Conservation (phyloP, 2,888 invertebrate species). For the Megalurothrips usitatus region DNA sequence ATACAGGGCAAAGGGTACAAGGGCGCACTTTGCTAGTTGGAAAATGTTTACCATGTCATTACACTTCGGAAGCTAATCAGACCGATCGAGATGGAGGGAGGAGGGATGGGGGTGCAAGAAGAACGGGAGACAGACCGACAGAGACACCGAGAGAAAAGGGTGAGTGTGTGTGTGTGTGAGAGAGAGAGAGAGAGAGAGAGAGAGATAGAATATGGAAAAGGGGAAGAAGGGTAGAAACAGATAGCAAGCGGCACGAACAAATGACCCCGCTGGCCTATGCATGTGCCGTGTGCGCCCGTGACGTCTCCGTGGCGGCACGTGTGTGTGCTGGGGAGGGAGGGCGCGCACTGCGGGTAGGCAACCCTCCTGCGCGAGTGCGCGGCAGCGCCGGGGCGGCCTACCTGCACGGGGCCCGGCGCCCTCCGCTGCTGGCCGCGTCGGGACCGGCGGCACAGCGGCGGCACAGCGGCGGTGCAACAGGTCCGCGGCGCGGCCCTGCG, state of each 20-base stretch:
- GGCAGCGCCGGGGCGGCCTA: too few species aligned
- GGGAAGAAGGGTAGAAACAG: neutral
- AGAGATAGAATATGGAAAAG: neutral
- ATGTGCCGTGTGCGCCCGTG: too few species aligned
- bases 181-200: neutral
- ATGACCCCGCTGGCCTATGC: too few species aligned
- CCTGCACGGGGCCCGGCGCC: too few species aligned
- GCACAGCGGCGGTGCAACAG: too few species aligned
- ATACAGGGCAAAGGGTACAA: neutral
- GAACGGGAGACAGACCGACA: neutral
- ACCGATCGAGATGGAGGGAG: neutral
- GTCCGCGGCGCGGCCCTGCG: too few species aligned
- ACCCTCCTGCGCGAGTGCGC: too few species aligned
- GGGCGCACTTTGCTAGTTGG: neutral
- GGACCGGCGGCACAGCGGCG: too few species aligned
- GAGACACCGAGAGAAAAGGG: neutral
- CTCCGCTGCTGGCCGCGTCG: too few species aligned
- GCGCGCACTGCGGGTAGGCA: too few species aligned
- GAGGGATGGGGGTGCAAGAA: neutral
- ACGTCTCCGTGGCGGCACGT: too few species aligned
- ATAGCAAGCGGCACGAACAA: neutral
- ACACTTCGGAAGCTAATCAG: neutral
- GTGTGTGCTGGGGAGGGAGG: too few species aligned
- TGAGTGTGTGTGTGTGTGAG: neutral
- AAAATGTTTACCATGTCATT: constrained; percentile 5